Evolutionary conservation across 2,113 vertebrate genomes (phyloP), one percentile per base, ranked within the genome.

Genomic region (Melanerpes aurifrons): DNA sequence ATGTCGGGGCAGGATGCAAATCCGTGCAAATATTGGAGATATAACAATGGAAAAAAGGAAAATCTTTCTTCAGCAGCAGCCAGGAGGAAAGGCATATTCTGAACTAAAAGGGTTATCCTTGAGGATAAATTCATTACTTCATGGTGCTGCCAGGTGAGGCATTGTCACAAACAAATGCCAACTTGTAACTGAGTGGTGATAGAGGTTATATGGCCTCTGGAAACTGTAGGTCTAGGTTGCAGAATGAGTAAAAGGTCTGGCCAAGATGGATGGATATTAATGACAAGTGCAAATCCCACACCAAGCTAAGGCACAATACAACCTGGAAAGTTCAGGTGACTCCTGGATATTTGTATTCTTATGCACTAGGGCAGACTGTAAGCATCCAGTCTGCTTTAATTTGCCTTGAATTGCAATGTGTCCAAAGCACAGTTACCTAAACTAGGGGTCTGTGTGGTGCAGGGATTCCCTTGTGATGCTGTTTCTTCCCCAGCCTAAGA

Each of bases 331-430:
- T 0, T 0, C 4, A 62, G 17, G 20, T 54, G 50, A 43, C 17
- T 64, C 19, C 37, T 64, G 16, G 67, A 95, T 58, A 80, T 24
- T 28, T 72, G 6, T n/a, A 24, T 82, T 86, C 18, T 29, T 18
- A 0, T 25, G 15, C 35, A n/a, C 25, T 1, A 2, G 32, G 22
- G 6, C 7, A 64, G 32, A 28, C 6, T 19, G 32, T 66, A 70
- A 70, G 2, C 20, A 77, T 90, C n/a, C 21, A 69, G 0, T n/a
- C 32, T 25, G 72, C 21, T 80, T 83, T 16, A 54, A 32, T 57
- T 62, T 90, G 14, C 43, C 56, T 62, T 58, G 45, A 66, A 32
- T 8, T 53, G 28, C 48, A 59, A 2, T 9, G 29, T 48, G 31
- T 32, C 28, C 69, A 58, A 56, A 79, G 22, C n/a, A 50, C 3